Percentiles rank a stretch among this genome's conserved stretches.
Evolutionary conservation across 2,888 invertebrate species (phyloP).

Genomic region (Junonia oenone): DNA sequence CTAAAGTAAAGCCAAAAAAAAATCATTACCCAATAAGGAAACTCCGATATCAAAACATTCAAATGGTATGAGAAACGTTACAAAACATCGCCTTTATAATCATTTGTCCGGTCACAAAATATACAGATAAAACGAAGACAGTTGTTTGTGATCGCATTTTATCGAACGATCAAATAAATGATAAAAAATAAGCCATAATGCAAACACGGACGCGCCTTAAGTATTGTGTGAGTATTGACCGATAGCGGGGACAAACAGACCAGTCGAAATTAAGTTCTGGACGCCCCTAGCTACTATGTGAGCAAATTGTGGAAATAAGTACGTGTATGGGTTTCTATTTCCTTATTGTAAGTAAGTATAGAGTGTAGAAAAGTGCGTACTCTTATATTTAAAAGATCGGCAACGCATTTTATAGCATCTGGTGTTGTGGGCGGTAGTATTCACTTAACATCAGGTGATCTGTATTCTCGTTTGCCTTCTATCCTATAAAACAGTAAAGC

Average conservation of each 20-base stretch:
- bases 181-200: slow-evolving; percentile 38
- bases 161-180: slow-evolving; percentile 36
- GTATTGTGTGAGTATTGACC: slow-evolving; percentile 38
- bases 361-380: too few relatives aligned
- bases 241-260: slow-evolving; percentile 33
- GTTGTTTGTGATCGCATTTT: slow-evolving; percentile 31
- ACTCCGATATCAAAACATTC: not conserved
- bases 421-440: too few relatives aligned
- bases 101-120: slow-evolving; percentile 20
- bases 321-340: too few relatives aligned
- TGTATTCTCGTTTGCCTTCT: too few relatives aligned
- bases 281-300: slow-evolving; percentile 19
- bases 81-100: slow-evolving; percentile 7
- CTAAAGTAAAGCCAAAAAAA: not conserved
- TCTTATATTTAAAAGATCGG: too few relatives aligned
- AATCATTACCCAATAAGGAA: not conserved
- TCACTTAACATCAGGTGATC: too few relatives aligned
- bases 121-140: slow-evolving; percentile 26
- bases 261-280: slow-evolving; percentile 26
- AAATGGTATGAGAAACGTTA: slow-evolving; percentile 4
- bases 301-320: too few relatives aligned
- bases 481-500: too few relatives aligned
- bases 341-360: too few relatives aligned
- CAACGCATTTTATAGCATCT: too few relatives aligned
- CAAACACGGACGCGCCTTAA: slow-evolving; percentile 38